These are phyloP conservation scores for Zonitis immaculata DNA, from an alignment of 2,888 invertebrate genomes.

Conservation along the genomic window DNA sequence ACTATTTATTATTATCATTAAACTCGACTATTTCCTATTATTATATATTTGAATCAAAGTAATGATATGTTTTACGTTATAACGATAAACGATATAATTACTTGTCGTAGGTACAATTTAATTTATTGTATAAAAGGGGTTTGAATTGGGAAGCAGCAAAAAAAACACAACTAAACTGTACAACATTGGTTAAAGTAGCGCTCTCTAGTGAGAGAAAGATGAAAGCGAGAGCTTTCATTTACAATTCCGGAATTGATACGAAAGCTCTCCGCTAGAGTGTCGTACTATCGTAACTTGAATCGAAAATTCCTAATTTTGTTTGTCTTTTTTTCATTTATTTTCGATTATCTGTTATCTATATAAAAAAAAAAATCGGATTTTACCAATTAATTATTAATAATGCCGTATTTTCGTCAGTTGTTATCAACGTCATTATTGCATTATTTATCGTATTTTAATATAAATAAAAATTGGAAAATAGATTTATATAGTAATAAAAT, in stretches of 20 bases:
- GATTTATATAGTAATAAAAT: constrained; percentile 20
- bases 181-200: not conserved
- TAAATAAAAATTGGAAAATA: not conserved
- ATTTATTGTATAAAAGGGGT: not conserved
- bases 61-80: constrained; percentile 6
- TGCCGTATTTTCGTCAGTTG: constrained; percentile 12
- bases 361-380: too few relatives aligned
- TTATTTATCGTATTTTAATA: constrained; percentile 9
- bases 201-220: constrained; percentile 5
- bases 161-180: not conserved
- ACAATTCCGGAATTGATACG: not conserved
- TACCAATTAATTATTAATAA: constrained; percentile 1
- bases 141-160: not conserved
- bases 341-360: too few relatives aligned
- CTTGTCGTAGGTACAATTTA: not conserved
- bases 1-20: constrained; percentile 48
- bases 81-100: not conserved
- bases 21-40: constrained; percentile 33
- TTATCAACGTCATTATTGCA: constrained; percentile 16
- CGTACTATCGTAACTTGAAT: not conserved
- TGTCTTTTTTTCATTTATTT: too few relatives aligned
- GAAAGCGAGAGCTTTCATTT: not conserved
- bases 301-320: too few relatives aligned
- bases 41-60: too few relatives aligned
- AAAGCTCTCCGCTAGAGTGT: constrained; percentile 5